phyloP scores from a whole-genome alignment of 2,888 invertebrate species.

The Petrolisthes cinctipes region DNA sequence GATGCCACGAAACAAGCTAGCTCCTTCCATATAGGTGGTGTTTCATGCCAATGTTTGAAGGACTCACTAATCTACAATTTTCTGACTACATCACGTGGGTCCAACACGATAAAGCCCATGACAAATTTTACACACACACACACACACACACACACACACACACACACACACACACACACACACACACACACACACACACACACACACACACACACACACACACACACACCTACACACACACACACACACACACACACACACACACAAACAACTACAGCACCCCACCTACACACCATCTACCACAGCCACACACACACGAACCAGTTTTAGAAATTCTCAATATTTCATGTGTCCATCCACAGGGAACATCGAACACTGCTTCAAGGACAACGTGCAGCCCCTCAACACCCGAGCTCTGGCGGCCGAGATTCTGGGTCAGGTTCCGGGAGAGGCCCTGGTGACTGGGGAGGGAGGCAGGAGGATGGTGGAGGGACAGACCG shows the following conservation, averaged over 20 bases:
- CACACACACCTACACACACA: neutral
- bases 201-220: neutral
- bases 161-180: too few species aligned
- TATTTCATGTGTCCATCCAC: neutral
- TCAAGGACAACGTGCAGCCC: slow-evolving; percentile 51
- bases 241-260: too few species aligned
- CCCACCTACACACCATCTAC: too few species aligned
- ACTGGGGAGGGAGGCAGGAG: neutral
- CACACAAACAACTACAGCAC: too few species aligned
- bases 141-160: neutral
- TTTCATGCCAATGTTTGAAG: too few species aligned
- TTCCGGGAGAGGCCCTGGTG: neutral
- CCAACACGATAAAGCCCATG: neutral
- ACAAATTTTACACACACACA: neutral
- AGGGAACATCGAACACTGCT: slow-evolving; percentile 53
- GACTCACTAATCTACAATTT: too few species aligned
- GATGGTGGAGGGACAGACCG: slow-evolving; percentile 15
- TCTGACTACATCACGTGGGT: too few species aligned
- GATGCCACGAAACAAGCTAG: too few species aligned
- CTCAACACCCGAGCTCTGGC: slow-evolving; percentile 59
- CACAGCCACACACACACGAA: too few species aligned
- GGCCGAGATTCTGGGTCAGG: slow-evolving; percentile 46
- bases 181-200: too few species aligned
- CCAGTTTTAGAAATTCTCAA: too few species aligned
- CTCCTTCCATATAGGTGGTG: too few species aligned